Percentiles rank a stretch among this genome's conserved stretches.
Conservation (phyloP, 1,140 invertebrate genomes). For the Chionoecetes opilio region DNA sequence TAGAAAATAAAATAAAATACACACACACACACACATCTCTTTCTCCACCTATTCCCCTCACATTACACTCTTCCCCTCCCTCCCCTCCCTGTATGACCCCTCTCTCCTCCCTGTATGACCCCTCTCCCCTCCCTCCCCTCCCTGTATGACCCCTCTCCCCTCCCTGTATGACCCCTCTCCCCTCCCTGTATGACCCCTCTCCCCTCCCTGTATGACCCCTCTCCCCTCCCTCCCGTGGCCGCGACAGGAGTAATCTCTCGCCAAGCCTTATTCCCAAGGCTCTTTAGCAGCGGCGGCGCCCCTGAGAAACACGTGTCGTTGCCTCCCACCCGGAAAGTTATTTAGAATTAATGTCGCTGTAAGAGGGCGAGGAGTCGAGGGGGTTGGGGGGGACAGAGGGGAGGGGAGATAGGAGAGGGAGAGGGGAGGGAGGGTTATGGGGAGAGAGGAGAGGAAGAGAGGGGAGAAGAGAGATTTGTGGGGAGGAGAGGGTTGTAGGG, state of each 20-base stretch:
- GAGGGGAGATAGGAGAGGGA: not conserved
- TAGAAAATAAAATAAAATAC: no score
- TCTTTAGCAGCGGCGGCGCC: not conserved
- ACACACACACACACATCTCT: not conserved
- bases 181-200: not conserved
- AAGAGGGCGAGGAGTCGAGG: not conserved
- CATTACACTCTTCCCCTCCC: not conserved
- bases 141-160: not conserved
- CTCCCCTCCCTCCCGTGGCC: not conserved
- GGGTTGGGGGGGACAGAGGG: not conserved
- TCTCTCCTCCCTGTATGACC: not conserved
- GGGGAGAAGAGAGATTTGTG: not conserved
- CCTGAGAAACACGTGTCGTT: not conserved
- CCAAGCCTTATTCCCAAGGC: not conserved
- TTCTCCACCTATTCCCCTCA: not conserved
- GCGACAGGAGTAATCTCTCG: not conserved
- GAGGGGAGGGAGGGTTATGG: not conserved
- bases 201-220: not conserved
- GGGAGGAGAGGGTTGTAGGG: not conserved
- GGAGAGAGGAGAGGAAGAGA: not conserved
- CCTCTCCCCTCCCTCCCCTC: no score
- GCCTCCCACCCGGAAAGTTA: constrained; percentile 4
- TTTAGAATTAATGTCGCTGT: not conserved
- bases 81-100: no score
- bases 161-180: not conserved